phyloP scores from a whole-genome alignment of 2,888 invertebrate species.

The Rugalucina vietnamica region DNA sequence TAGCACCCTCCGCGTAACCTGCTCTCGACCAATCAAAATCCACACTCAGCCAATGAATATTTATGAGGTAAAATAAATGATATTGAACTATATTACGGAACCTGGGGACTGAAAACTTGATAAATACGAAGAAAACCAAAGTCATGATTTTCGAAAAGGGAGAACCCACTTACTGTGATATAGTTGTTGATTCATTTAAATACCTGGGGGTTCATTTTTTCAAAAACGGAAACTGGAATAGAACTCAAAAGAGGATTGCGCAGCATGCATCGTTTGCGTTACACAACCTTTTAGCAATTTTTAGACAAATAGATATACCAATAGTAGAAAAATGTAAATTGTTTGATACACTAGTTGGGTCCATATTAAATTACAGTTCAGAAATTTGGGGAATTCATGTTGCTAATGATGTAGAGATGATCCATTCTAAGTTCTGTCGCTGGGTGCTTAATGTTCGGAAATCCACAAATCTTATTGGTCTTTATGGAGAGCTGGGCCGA shows the following conservation, averaged over 20 bases:
- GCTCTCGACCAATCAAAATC: too few species aligned
- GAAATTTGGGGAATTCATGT: conserved; percentile 12
- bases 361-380: conserved; percentile 2
- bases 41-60: too few species aligned
- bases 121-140: not conserved
- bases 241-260: conserved; percentile 8
- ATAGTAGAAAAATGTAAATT: not conserved
- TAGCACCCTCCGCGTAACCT: too few species aligned
- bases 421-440: not conserved
- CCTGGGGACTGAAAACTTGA: conserved; percentile 3
- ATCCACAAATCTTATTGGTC: too few species aligned
- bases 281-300: not conserved
- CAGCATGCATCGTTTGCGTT: conserved; percentile 4
- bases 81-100: not conserved
- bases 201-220: not conserved
- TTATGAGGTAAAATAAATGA: too few species aligned
- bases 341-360: not conserved
- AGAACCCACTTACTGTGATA: not conserved
- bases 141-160: not conserved
- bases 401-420: not conserved
- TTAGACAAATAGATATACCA: not conserved
- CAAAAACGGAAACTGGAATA: conserved; percentile 11
- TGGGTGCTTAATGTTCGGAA: not conserved
- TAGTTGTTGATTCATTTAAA: conserved; percentile 12
- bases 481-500: too few species aligned